phyloP scores from a whole-genome alignment of 1,140 invertebrate genomes.

The Polypedilum vanderplanki region DNA sequence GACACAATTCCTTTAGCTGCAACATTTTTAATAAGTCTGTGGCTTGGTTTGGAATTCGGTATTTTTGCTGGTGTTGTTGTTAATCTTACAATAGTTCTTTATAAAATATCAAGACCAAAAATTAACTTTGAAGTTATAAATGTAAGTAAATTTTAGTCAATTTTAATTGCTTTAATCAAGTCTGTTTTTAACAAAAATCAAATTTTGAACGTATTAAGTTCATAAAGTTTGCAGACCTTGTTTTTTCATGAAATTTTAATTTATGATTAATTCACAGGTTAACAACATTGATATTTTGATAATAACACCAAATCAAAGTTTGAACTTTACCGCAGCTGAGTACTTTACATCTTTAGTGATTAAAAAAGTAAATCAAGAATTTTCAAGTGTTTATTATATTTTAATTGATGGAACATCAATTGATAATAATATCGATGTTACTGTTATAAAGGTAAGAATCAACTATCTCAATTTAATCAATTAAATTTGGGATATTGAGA shows the following conservation, averaged over 20 bases:
- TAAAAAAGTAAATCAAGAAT: slow-evolving; percentile 33
- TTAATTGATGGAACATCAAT: slow-evolving; percentile 56
- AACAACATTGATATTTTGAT: slow-evolving; percentile 20
- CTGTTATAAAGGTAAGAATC: slow-evolving; percentile 52
- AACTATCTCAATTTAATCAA: no score
- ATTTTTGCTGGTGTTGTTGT: slow-evolving; percentile 71
- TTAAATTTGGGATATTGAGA: no score
- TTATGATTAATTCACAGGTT: no score
- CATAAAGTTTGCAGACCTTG: no score
- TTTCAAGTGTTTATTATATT: slow-evolving; percentile 39
- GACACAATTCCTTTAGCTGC: slow-evolving; percentile 66
- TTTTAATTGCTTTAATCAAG: no score
- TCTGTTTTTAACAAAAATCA: no score
- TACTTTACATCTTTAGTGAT: slow-evolving; percentile 38
- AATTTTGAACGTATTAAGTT: no score
- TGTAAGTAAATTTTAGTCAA: slow-evolving; percentile 46
- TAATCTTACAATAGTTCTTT: slow-evolving; percentile 68
- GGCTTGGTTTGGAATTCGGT: slow-evolving; percentile 72
- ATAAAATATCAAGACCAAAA: slow-evolving; percentile 68
- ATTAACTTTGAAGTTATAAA: slow-evolving; percentile 52
- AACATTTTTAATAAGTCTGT: slow-evolving; percentile 66
- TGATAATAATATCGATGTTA: slow-evolving; percentile 50
- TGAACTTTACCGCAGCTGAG: slow-evolving; percentile 40
- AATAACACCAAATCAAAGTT: slow-evolving; percentile 36
- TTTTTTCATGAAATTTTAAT: no score